These are phyloP conservation scores for Aegotheles bennettii DNA, from an alignment of 2,113 vertebrate species.

Conservation along the genomic window DNA sequence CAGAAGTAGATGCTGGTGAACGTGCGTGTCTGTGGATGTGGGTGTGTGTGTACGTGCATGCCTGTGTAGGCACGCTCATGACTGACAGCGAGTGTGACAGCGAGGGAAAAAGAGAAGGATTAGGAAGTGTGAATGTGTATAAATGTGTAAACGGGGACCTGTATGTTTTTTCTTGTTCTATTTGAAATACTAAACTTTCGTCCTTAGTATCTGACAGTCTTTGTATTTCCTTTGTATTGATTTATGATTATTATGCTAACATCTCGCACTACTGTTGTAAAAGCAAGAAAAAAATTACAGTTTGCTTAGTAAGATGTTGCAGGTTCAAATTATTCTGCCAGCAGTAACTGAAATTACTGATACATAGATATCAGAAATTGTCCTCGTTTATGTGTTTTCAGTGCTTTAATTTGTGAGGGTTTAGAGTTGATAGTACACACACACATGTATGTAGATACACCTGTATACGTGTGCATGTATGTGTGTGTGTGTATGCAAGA, in stretches of 20 bases:
- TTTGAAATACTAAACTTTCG: conserved; percentile 33
- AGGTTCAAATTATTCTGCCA: neutral
- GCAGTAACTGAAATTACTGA: neutral
- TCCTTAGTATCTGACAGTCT: neutral
- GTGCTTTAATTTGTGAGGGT: neutral
- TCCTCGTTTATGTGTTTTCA: neutral
- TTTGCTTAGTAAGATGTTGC: neutral
- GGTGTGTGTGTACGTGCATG: neutral
- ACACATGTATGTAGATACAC: accelerated
- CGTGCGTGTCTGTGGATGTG: neutral
- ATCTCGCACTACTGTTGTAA: neutral
- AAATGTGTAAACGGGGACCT: neutral
- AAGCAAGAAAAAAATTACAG: neutral
- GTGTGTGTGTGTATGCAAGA: neutral
- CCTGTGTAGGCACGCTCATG: neutral
- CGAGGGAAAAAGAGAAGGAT: neutral
- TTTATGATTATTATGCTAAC: neutral
- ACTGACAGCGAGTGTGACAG: conserved; percentile 19
- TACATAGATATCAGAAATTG: neutral
- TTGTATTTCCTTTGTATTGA: neutral
- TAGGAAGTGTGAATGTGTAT: neutral
- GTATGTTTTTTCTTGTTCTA: neutral
- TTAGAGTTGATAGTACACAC: neutral
- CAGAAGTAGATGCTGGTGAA: conserved; percentile 11
- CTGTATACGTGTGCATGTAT: neutral